Base-by-base conservation (phyloP, 2,888 invertebrate species). In the Loripinus fragilis region DNA sequence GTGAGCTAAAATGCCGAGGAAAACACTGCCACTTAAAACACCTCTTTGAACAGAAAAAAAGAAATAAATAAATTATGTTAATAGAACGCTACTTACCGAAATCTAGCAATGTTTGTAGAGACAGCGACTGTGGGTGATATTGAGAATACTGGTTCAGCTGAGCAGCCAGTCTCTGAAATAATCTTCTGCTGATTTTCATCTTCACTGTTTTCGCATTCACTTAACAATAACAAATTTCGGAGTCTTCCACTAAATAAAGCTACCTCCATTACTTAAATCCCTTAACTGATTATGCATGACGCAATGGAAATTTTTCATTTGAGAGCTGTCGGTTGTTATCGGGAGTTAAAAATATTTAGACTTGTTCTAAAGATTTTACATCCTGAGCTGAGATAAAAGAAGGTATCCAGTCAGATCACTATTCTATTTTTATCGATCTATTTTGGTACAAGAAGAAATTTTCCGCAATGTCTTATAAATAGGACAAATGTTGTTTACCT, bases 131-230 rank as follows among this genome's bases (percentile, higher is more conserved):
- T 1, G 60, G 60, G 17, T 60, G 60, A 60, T 60, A 60, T 20
- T 60, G 60, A 10, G 60, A 60, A 60, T 60, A 60, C 23, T 60
- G 60, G 20, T 30, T 60, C 17, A 60, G 2, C 8, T 33, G 60
- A 8, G 60, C 30, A n/a, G 60, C 60, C 60, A 60, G 33, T n/a
- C 33, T 20, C 60, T 60, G 60, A 67, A 65, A 70, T 42, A 81
- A 72, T 72, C 42, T 41, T 48, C 74, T 68, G 41, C 69, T 48
- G 48, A 81, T n/a, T 50, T 72, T 60, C 81, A 81, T 81, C 33
- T 71, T 81, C 67, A 60, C 12, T 55, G 23, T 23, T 55, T 23
- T 48, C 48, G 41, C 20, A 45, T 23, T 45, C 38, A 33, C 48
- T 12, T 38, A 48, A 52, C 5, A 38, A 38, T 38, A 38, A 38